These are phyloP conservation scores for Osmerus eperlanus DNA, from an alignment of 2,113 vertebrate species.

Conservation along the genomic window DNA sequence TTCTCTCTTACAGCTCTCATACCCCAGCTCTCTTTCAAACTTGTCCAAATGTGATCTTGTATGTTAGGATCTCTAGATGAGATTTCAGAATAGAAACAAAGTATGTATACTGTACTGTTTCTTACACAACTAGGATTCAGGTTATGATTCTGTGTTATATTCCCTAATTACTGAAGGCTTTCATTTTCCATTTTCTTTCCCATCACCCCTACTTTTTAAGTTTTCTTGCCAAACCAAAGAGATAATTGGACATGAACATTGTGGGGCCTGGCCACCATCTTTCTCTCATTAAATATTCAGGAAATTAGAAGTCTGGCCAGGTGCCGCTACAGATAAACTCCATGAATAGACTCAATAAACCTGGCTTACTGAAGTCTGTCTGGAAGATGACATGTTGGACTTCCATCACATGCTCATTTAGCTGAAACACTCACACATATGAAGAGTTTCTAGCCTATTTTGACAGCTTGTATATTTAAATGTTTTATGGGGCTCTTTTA, in stretches of 20 bases:
- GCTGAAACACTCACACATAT: neutral
- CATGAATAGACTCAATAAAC: slow-evolving; percentile 23
- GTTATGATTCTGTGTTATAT: neutral
- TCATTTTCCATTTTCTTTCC: neutral
- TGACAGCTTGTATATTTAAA: neutral
- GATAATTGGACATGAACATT: slow-evolving; percentile 36
- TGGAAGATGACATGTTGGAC: slow-evolving; percentile 12
- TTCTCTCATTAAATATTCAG: slow-evolving; percentile 28
- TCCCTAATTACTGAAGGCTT: neutral
- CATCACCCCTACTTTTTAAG: neutral
- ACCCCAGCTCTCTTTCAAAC: neutral
- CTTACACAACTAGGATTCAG: too few relatives aligned
- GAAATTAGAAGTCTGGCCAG: slow-evolving; percentile 17
- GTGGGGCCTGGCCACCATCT: slow-evolving; percentile 8
- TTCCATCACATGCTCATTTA: slow-evolving; percentile 3
- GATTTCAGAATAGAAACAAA: too few relatives aligned
- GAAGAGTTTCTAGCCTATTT: neutral
- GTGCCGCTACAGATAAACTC: slow-evolving; percentile 6
- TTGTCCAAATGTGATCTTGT: too few relatives aligned
- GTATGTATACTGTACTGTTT: too few relatives aligned
- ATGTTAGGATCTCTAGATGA: too few relatives aligned
- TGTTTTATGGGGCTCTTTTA: neutral
- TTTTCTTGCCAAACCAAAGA: slow-evolving; percentile 12
- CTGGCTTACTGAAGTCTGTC: slow-evolving; percentile 9
- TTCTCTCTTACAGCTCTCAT: neutral